Conservation (phyloP, 2,113 vertebrate genomes). For the Ginglymostoma cirratum region DNA sequence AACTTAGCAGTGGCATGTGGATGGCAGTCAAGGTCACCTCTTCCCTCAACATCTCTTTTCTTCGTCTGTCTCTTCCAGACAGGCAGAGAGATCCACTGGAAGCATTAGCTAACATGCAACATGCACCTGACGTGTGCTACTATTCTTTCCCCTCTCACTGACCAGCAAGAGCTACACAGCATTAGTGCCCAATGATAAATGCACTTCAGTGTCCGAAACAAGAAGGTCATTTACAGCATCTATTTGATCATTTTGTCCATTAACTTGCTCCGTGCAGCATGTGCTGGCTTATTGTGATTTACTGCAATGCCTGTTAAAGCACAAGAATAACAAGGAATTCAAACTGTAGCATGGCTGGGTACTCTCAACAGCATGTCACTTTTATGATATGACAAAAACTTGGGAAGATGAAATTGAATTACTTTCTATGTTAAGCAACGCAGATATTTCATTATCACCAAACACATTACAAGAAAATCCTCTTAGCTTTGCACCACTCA, state of each 20-base stretch:
- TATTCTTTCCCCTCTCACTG: not conserved
- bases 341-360: not conserved
- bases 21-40: not conserved
- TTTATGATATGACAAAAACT: not conserved
- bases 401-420: not conserved
- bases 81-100: not conserved
- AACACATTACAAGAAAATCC: not conserved
- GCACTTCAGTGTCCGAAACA: not conserved
- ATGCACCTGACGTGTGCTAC: not conserved
- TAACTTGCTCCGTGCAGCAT: not conserved
- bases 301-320: not conserved
- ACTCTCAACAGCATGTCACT: not conserved
- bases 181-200: not conserved
- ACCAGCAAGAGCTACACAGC: not conserved
- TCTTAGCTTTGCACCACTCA: not conserved
- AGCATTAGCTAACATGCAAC: not conserved
- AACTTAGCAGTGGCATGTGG: not conserved
- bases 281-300: not conserved
- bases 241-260: not conserved
- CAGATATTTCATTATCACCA: not conserved
- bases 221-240: not conserved
- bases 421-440: not conserved
- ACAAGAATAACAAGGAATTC: not conserved
- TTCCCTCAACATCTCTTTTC: not conserved
- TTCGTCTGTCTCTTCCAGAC: not conserved